Conservation (phyloP, 2,888 invertebrate species). For the Caenorhabditis virilis region DNA sequence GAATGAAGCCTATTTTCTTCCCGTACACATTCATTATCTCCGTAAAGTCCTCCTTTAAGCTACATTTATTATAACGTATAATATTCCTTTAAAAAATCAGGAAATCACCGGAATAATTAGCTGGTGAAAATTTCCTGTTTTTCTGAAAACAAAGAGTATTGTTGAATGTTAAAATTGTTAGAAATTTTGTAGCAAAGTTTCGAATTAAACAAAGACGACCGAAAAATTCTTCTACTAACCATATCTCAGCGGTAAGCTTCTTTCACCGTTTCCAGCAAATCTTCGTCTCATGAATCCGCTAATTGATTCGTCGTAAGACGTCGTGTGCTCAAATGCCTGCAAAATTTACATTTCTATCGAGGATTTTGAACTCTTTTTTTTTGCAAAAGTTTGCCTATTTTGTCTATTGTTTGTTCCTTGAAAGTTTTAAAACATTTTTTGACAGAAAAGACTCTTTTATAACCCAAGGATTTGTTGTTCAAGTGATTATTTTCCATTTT, state of each 20-base stretch:
- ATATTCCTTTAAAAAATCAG: too few species aligned
- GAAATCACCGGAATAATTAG: too few species aligned
- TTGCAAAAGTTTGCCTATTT: not conserved
- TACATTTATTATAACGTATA: too few species aligned
- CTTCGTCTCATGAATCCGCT: constrained; percentile 92
- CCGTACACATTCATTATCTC: too few species aligned
- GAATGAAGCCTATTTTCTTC: too few species aligned
- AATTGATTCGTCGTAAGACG: constrained; percentile 90
- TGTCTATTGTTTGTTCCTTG: not conserved
- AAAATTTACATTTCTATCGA: not conserved
- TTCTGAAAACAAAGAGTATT: too few species aligned
- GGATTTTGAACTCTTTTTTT: constrained; percentile 9
- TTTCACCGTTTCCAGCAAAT: constrained; percentile 75
- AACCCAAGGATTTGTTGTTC: not conserved
- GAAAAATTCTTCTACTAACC: constrained; percentile 72
- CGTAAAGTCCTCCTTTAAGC: too few species aligned
- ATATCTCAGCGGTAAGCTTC: constrained; percentile 73
- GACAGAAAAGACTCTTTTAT: not conserved
- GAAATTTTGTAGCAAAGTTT: too few species aligned
- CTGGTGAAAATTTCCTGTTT: too few species aligned
- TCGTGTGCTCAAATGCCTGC: constrained; percentile 96
- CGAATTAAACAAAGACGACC: not conserved
- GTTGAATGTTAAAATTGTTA: too few species aligned
- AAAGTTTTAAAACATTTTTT: not conserved
- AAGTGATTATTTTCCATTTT: constrained; percentile 4